Base-by-base conservation (phyloP, 35 echinoderm and acorn worm species). In the Ptychodera flava region DNA sequence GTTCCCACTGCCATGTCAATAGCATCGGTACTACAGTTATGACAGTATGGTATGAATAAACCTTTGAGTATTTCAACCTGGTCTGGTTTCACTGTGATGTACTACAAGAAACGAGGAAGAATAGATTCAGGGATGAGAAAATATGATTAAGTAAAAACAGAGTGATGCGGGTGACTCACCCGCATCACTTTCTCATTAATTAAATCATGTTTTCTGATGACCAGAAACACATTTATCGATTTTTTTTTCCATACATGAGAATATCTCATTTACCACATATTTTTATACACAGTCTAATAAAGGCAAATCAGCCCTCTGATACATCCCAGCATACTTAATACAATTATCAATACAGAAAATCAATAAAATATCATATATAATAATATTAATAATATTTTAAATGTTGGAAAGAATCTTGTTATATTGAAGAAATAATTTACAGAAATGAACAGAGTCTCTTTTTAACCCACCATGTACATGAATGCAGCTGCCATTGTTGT, bases 1-100 rank as follows among this genome's bases (percentile, higher is more conserved):
- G 90, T 94, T 16, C 93, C 93, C 1, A 94, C 93, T 28, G 93
- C 93, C 38, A 91, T 89, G 52, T 94, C 85, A 22, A 85, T 88
- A 28, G 85, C 89, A 27, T 75, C 78, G 15, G 82, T 33, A 31
- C 53, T 33, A 88, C 93, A 94, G 1, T 86, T 85, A 28, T 83
- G 30, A 82, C 93, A 94, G 80, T 84, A 94, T 0, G 93, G 93
- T 77, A 94, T 87, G 34, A 81, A 90, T 28, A 91, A 35, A 37
- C 93, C 93, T 86, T 94, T 88, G 33, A 94, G 76, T 12, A 94
- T 94, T 32, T 87, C 93, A 31, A 85, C 82, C 33, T 91, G 93
- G 85, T 94, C 89, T 80, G 93, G 93, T 10, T 78, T 78, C 28
- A 91, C 89, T 88, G 76, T 80, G 29, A 94, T 91, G 36, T 94